Base-by-base conservation (phyloP, 1,140 invertebrate genomes). In the Zaprionus camerounensis region DNA sequence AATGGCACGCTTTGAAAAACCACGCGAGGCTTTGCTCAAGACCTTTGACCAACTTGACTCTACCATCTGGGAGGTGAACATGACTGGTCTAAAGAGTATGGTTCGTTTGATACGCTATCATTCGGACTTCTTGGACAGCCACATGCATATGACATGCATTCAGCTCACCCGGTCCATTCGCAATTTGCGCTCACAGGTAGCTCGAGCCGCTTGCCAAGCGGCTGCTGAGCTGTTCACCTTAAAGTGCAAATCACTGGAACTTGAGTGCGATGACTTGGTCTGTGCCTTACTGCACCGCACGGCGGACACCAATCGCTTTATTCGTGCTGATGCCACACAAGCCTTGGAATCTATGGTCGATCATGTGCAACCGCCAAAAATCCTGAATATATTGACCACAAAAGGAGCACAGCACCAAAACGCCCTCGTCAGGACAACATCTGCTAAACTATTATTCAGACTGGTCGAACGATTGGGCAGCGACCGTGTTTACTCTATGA, bases 281-380 rank as follows among this genome's bases (percentile, higher is more conserved):
- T 95, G 94, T 22, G 95, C 96, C 7, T 92, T 99, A 26, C 93
- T 99, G 17, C 96, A 97, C 72, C 96, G 98, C 80, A 97, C 97
- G 44, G 97, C 97, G 0, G 98, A 99, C 90, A 98, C 97, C 2
- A 99, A 98, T 92, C 96, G 96, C 80, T 99, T 99, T 91, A 94
- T 99, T 26, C 94, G 98, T 44, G 96, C 96, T 17, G 98, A 99
- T 92, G 96, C 97, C 12, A 96, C 97, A 17, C 93, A 94, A n/a
- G 96, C 98, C 22, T 88, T 99, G 34, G 96, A 96, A 77, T 93
- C 94, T 6, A 96, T 99, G 95, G 95, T 97, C 34, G 95, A 96
- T 56, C 94, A 95, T 85, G 88, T 96, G 46, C 94, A 93, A 71
- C 95, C 94, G 49, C 92, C 93, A 31, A 95, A 95, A 64, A 77